phyloP scores from a whole-genome alignment of 2,797 vertebrate species.

The Menidia menidia region DNA sequence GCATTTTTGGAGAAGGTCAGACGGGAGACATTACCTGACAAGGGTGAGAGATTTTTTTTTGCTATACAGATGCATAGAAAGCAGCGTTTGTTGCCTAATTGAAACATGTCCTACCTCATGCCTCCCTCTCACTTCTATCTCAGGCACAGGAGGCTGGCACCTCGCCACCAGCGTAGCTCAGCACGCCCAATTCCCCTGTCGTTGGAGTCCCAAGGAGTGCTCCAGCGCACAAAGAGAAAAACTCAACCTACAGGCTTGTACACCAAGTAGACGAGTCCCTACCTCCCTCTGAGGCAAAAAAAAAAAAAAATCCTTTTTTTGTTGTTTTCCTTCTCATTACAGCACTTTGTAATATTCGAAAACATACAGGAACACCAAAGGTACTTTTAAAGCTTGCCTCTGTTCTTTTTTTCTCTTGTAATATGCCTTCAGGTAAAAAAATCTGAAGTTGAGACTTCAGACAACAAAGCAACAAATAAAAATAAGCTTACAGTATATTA shows the following conservation, averaged over 20 bases:
- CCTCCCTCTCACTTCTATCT: constrained; percentile 72
- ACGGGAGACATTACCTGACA: constrained; percentile 50
- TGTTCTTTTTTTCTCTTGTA: constrained; percentile 62
- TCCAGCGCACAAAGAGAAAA: constrained; percentile 80
- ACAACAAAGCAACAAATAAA: constrained; percentile 84
- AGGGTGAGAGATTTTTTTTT: constrained; percentile 49
- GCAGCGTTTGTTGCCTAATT: constrained; percentile 76
- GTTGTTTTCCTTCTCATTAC: constrained; percentile 87
- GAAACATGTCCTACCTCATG: constrained; percentile 78
- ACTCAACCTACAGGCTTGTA: constrained; percentile 81
- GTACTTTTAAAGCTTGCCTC: constrained; percentile 78
- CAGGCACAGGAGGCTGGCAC: constrained; percentile 76
- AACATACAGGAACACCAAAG: constrained; percentile 87
- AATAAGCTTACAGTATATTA: constrained; percentile 66
- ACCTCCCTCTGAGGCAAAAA: constrained; percentile 81
- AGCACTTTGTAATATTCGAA: constrained; percentile 85
- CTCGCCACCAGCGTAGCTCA: constrained; percentile 81
- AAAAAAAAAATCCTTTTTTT: constrained; percentile 74
- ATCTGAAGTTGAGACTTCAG: constrained; percentile 70
- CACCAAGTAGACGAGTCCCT: constrained; percentile 76
- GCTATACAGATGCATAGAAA: constrained; percentile 29
- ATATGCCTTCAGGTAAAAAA: constrained; percentile 80
- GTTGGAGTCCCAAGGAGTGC: constrained; percentile 81
- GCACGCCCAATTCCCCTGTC: constrained; percentile 81
- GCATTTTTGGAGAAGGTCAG: constrained; percentile 70